These are phyloP conservation scores for Pelosia muscerda DNA, from an alignment of 2,888 invertebrate species.

Conservation along the genomic window DNA sequence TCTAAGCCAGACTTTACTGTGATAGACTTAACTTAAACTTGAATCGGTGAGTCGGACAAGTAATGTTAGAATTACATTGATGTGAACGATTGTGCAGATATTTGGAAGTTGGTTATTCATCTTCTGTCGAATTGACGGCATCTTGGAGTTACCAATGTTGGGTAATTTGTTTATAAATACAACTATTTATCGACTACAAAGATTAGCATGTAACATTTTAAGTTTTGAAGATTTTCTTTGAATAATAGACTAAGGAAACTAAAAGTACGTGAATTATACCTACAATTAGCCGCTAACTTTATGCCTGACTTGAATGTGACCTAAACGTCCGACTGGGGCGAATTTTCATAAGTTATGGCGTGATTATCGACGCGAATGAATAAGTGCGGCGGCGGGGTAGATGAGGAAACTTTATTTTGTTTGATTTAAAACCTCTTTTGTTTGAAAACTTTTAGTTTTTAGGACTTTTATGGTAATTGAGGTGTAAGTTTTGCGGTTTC, in stretches of 20 bases:
- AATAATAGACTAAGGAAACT: background rate
- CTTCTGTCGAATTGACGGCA: too few species aligned
- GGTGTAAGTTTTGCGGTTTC: conserved; percentile 45
- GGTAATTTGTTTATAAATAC: too few species aligned
- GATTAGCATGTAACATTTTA: too few species aligned
- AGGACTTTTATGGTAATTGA: conserved; percentile 48
- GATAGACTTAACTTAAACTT: background rate
- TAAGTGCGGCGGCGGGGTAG: conserved; percentile 40
- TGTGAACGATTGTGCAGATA: too few species aligned
- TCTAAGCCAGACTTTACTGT: background rate
- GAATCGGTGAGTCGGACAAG: background rate
- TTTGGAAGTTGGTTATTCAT: too few species aligned
- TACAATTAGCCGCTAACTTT: conserved; percentile 14
- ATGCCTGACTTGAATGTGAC: conserved; percentile 12
- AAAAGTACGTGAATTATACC: background rate
- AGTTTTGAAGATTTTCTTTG: background rate
- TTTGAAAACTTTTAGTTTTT: conserved; percentile 45
- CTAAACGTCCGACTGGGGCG: conserved; percentile 39
- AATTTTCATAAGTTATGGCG: conserved; percentile 48
- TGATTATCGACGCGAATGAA: conserved; percentile 53
- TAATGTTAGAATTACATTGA: too few species aligned
- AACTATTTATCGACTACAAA: too few species aligned
- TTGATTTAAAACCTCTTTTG: conserved; percentile 55
- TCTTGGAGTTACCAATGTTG: too few species aligned
- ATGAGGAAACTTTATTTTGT: conserved; percentile 50